A percentile compares a stretch with the other conserved stretches of the same genome.
Conservation (phyloP, 2,888 invertebrate species). For the Beris chalybata region DNA sequence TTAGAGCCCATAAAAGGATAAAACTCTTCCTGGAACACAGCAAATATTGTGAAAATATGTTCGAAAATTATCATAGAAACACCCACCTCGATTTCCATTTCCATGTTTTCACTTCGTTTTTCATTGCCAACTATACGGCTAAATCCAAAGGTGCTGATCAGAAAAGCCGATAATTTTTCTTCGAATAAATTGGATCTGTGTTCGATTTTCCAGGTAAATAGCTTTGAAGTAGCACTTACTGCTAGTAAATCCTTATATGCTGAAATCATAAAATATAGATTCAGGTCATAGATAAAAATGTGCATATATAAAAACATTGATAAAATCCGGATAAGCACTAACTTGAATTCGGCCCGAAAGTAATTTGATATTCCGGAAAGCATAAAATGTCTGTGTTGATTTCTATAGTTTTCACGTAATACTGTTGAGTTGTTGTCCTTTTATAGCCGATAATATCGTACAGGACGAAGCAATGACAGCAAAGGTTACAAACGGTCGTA, state of each 20-base stretch:
- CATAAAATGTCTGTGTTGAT: slow-evolving; percentile 33
- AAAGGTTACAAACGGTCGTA: not conserved
- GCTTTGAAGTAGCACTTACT: slow-evolving; percentile 31
- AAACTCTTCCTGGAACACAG: too few relatives aligned
- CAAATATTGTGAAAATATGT: too few relatives aligned
- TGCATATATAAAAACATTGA: not conserved
- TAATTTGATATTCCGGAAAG: slow-evolving; percentile 31
- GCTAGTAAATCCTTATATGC: slow-evolving; percentile 38
- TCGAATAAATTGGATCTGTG: slow-evolving; percentile 16
- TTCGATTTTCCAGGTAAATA: slow-evolving; percentile 17
- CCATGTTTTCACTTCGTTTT: slow-evolving; percentile 1
- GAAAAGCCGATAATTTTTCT: slow-evolving; percentile 18
- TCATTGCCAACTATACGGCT: slow-evolving; percentile 12
- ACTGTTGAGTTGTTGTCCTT: slow-evolving; percentile 24
- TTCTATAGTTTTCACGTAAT: slow-evolving; percentile 30
- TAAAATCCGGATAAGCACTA: slow-evolving; percentile 2
- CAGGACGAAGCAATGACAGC: slow-evolving; percentile 27
- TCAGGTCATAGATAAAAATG: not conserved
- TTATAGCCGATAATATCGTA: slow-evolving; percentile 24
- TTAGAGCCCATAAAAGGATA: not conserved
- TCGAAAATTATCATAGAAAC: too few relatives aligned
- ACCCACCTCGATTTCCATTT: slow-evolving; percentile 35
- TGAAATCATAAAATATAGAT: slow-evolving; percentile 10
- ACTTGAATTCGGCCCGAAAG: slow-evolving; percentile 26
- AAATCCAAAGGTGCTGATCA: slow-evolving; percentile 31